Conservation (phyloP, 2,888 invertebrate species). For the Cosmia trapezina region DNA sequence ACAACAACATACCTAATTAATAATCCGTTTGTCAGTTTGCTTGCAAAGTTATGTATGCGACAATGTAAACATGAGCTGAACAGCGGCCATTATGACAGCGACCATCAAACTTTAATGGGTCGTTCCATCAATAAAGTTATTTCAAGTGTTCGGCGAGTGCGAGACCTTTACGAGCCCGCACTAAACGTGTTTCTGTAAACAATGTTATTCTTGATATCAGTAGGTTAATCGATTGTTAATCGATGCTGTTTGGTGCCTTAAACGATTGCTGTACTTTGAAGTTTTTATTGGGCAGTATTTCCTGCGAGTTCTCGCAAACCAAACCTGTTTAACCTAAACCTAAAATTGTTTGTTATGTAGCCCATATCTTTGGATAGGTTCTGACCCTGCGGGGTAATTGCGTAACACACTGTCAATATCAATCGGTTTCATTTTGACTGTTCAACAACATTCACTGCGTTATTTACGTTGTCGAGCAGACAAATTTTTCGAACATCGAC, state of each 20-base stretch:
- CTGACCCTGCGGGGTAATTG: no score
- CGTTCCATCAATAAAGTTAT: constrained; percentile 75
- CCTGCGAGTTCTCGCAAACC: not conserved
- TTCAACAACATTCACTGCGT: no score
- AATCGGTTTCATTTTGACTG: no score
- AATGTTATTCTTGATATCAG: constrained; percentile 59
- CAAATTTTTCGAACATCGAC: no score
- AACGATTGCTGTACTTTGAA: constrained; percentile 42
- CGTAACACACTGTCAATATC: no score
- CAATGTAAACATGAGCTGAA: constrained; percentile 66
- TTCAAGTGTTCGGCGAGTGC: constrained; percentile 68
- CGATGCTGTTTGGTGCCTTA: constrained; percentile 38
- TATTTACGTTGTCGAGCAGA: no score
- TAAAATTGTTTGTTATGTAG: no score
- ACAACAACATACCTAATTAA: constrained; percentile 32
- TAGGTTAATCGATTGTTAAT: constrained; percentile 62
- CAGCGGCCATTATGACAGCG: constrained; percentile 66
- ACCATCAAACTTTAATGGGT: constrained; percentile 71
- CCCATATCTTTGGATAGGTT: no score
- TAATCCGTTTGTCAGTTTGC: constrained; percentile 29
- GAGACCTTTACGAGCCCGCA: constrained; percentile 65
- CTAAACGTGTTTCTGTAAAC: constrained; percentile 58
- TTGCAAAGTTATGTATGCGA: constrained; percentile 57
- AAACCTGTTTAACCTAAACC: not conserved
- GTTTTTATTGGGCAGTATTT: constrained; percentile 25